phyloP scores from a whole-genome alignment of 2,113 vertebrate species.

The Tretioscincus oriximinensis region DNA sequence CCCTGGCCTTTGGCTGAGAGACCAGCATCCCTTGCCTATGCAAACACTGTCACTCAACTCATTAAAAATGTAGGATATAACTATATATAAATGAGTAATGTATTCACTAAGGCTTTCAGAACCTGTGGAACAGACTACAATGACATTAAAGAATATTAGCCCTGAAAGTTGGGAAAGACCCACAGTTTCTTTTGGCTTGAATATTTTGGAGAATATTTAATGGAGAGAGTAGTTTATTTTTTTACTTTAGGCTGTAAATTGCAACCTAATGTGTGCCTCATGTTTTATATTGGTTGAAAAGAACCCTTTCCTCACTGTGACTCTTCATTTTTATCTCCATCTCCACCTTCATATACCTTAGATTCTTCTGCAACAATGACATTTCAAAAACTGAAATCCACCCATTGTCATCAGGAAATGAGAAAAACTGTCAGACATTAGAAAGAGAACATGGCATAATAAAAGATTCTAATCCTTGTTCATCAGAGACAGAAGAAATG shows the following conservation, averaged over 20 bases:
- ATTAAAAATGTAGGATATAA: too few species aligned
- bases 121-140: neutral
- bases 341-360: slow-evolving; percentile 43
- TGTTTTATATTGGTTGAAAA: neutral
- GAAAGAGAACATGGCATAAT: neutral
- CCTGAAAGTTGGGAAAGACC: neutral
- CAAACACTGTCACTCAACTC: too few species aligned
- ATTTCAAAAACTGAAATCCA: slow-evolving; percentile 29
- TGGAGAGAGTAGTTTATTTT: neutral
- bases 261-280: neutral
- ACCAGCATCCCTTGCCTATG: too few species aligned
- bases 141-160: neutral
- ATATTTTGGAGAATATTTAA: neutral
- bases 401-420: slow-evolving; percentile 28
- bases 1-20: too few species aligned
- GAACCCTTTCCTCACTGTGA: neutral
- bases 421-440: slow-evolving; percentile 13
- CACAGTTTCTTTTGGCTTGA: neutral
- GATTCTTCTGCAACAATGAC: slow-evolving; percentile 79
- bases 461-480: slow-evolving; percentile 16
- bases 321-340: neutral
- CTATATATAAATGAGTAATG: neutral
- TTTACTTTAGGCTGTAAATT: too few species aligned
- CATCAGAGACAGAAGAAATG: slow-evolving; percentile 39
- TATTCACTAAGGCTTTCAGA: neutral